These are phyloP conservation scores for Diadumene lineata DNA, from an alignment of 92 coral and sea anemone species.

Conservation along the genomic window DNA sequence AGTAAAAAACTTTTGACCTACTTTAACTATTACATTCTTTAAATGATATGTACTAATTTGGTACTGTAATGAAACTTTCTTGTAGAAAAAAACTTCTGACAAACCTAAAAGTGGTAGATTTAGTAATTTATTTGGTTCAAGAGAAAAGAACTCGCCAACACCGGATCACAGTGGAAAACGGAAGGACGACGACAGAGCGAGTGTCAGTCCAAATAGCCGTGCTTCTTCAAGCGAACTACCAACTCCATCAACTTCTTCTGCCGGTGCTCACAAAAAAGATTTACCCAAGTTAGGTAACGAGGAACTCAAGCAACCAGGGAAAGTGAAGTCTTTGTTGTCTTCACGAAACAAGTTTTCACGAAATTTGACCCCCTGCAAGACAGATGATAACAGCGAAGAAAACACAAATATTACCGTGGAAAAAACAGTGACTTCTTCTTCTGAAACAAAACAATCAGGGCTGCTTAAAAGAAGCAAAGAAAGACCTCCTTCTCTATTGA, in stretches of 20 bases:
- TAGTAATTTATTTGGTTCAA: conserved; percentile 67
- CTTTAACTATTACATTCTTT: too few species aligned
- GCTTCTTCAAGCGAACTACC: conserved; percentile 17
- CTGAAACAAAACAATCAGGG: conserved; percentile 42
- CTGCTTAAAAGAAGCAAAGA: conserved; percentile 75
- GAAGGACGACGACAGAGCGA: conserved; percentile 16
- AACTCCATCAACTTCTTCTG: conserved; percentile 2
- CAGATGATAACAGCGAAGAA: conserved; percentile 37
- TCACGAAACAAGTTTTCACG: conserved; percentile 76
- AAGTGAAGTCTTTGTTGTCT: conserved; percentile 24
- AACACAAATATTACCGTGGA: conserved; percentile 15
- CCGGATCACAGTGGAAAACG: conserved; percentile 20
- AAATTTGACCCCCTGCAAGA: conserved; percentile 49
- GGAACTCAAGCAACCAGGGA: conserved; percentile 25
- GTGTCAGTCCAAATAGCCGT: conserved; percentile 2
- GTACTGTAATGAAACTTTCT: background rate
- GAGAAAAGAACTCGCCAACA: conserved; percentile 52
- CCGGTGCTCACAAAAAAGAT: conserved; percentile 12
- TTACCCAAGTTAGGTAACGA: conserved; percentile 28
- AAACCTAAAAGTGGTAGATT: conserved; percentile 69
- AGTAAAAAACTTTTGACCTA: too few species aligned
- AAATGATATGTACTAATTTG: conserved; percentile 4
- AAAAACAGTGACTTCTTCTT: conserved; percentile 12
- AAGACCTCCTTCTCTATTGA: conserved; percentile 35
- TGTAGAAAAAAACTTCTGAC: conserved; percentile 64